A percentile compares a stretch with the other conserved stretches of the same genome.
phyloP scores from a whole-genome alignment of 2,797 vertebrate genomes.

The Erethizon dorsatum region DNA sequence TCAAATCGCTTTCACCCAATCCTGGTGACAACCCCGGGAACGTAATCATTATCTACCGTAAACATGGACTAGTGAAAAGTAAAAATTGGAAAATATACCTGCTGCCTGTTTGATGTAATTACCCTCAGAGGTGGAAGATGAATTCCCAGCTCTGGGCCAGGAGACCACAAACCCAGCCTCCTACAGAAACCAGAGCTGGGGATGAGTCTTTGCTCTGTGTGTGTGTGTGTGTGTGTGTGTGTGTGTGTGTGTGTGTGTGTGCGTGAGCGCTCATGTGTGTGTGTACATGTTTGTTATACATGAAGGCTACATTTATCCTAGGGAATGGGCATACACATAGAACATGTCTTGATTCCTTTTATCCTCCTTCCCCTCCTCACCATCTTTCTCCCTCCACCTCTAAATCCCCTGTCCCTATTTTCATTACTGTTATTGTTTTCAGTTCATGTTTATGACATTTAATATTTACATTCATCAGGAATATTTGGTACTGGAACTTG shows the following conservation, averaged over 20 bases:
- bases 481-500: neutral
- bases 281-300: neutral
- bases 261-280: too few relatives aligned
- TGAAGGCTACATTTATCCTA: neutral
- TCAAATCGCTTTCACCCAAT: neutral
- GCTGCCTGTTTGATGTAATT: neutral
- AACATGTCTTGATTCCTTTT: neutral
- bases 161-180: neutral
- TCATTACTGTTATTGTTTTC: neutral
- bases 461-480: neutral
- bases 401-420: neutral
- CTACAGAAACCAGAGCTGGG: neutral
- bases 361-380: neutral
- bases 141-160: neutral
- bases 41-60: neutral
- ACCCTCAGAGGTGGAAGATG: neutral
- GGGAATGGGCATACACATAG: neutral
- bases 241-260: neutral
- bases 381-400: neutral
- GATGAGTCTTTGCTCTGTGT: too few relatives aligned
- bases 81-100: neutral
- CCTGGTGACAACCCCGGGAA: fast-evolving
- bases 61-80: neutral
- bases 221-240: neutral
- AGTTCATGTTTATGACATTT: neutral